These are phyloP conservation scores for Hydrolagus affinis DNA, from an alignment of 2,113 vertebrate species.

Conservation along the genomic window DNA sequence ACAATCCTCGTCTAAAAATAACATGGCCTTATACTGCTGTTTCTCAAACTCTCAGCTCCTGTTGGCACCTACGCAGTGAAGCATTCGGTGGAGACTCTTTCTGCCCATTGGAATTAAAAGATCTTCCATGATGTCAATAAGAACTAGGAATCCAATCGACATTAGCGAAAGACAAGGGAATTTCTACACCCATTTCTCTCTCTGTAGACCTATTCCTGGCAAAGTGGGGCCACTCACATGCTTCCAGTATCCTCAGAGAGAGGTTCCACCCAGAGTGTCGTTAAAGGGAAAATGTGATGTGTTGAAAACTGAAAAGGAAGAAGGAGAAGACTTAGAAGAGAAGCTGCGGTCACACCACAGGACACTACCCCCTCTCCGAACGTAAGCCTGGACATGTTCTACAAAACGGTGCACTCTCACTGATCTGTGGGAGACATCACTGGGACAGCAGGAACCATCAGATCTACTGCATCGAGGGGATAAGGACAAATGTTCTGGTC, in stretches of 20 bases:
- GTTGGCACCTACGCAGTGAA: too few relatives aligned
- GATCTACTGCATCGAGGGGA: not conserved
- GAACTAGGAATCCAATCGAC: not conserved
- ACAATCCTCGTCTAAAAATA: too few relatives aligned
- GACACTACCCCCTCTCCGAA: too few relatives aligned
- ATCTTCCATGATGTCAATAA: too few relatives aligned
- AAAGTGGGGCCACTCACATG: conserved; percentile 64
- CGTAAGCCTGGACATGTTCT: not conserved
- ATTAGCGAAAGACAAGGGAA: too few relatives aligned
- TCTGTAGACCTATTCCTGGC: too few relatives aligned
- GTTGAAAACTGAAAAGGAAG: conserved; percentile 79
- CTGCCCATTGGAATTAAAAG: too few relatives aligned
- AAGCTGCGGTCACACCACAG: not conserved
- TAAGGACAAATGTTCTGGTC: too few relatives aligned
- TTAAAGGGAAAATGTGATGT: conserved; percentile 86
- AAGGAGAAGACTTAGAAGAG: not conserved
- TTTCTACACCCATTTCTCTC: too few relatives aligned
- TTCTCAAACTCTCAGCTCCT: too few relatives aligned
- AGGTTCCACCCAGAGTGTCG: conserved; percentile 89
- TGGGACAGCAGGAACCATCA: not conserved
- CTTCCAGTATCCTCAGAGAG: conserved; percentile 75
- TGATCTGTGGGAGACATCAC: not conserved
- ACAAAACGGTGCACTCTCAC: not conserved
- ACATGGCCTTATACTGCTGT: too few relatives aligned
- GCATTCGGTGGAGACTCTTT: too few relatives aligned